Conservation (phyloP, 2,113 vertebrate genomes). For the Anoplopoma fimbria region DNA sequence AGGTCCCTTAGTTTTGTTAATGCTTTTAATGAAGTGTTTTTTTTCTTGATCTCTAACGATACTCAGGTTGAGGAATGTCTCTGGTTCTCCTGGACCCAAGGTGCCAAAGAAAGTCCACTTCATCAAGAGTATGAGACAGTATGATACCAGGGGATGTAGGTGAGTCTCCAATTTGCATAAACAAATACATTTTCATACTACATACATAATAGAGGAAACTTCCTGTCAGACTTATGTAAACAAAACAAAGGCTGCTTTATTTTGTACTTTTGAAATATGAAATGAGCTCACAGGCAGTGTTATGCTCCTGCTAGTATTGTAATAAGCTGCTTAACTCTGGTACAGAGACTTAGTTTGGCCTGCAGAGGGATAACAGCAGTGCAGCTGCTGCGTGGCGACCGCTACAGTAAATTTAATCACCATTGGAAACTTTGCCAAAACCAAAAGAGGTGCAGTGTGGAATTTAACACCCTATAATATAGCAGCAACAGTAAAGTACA, state of each 20-base stretch:
- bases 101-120: slow-evolving; percentile 96
- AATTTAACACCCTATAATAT: slow-evolving; percentile 54
- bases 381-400: slow-evolving; percentile 45
- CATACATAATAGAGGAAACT: background rate
- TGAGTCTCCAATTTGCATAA: slow-evolving; percentile 65
- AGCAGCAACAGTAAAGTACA: slow-evolving; percentile 50
- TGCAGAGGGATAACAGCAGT: slow-evolving; percentile 49
- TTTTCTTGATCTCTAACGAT: background rate
- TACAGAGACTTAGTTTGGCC: slow-evolving; percentile 42
- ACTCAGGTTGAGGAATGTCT: slow-evolving; percentile 83
- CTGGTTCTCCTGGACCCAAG: slow-evolving; percentile 91
- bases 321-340: slow-evolving; percentile 72
- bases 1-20: background rate
- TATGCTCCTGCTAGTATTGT: slow-evolving; percentile 24
- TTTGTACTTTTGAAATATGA: slow-evolving; percentile 16
- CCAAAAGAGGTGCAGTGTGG: slow-evolving; percentile 57
- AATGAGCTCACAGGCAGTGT: slow-evolving; percentile 8
- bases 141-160: slow-evolving; percentile 97
- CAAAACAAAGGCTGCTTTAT: slow-evolving; percentile 14
- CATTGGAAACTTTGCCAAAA: slow-evolving; percentile 53
- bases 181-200: background rate
- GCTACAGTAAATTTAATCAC: slow-evolving; percentile 61
- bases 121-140: slow-evolving; percentile 98
- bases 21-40: background rate
- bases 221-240: background rate